Percentiles rank a stretch among this genome's conserved stretches.
phyloP scores from a whole-genome alignment of 2,888 invertebrate genomes.

The Muschampia plurimacula region DNA sequence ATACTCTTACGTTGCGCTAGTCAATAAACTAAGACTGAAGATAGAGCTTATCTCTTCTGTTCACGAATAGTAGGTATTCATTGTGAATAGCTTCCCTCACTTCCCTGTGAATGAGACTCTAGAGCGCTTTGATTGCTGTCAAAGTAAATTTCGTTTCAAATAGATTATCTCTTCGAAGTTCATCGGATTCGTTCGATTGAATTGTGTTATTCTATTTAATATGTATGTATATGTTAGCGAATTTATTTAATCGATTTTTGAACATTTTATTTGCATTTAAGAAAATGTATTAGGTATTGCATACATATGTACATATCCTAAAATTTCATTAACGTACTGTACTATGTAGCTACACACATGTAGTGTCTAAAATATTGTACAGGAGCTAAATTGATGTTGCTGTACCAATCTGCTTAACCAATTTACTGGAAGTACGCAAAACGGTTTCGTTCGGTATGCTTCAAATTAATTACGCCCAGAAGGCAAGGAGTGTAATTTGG shows the following conservation, averaged over 20 bases:
- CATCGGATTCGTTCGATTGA: conserved; percentile 9
- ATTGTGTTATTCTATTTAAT: not conserved
- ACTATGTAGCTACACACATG: not conserved
- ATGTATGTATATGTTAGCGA: not conserved
- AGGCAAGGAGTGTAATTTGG: conserved; percentile 10
- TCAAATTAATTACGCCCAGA: conserved; percentile 23
- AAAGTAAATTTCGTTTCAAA: conserved; percentile 25
- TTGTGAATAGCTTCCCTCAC: conserved; percentile 10
- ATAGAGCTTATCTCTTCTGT: conserved; percentile 10
- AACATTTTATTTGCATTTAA: not conserved
- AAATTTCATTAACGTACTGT: not conserved
- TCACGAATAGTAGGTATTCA: conserved; percentile 18
- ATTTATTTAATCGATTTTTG: not conserved
- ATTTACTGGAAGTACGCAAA: conserved; percentile 9
- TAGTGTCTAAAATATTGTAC: not conserved
- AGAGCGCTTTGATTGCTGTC: conserved; percentile 18
- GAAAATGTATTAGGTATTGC: too few species aligned
- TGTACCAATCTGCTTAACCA: conserved; percentile 1
- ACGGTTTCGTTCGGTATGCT: not conserved
- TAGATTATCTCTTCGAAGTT: conserved; percentile 21
- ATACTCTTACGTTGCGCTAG: not conserved
- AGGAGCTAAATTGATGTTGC: not conserved
- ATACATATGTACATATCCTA: not conserved
- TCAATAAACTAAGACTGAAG: conserved; percentile 8
- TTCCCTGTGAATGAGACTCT: conserved; percentile 9